A percentile compares a stretch with the other conserved stretches of the same genome.
phyloP scores from a whole-genome alignment of 2,888 invertebrate species.

The Lasioglossum vierecki region DNA sequence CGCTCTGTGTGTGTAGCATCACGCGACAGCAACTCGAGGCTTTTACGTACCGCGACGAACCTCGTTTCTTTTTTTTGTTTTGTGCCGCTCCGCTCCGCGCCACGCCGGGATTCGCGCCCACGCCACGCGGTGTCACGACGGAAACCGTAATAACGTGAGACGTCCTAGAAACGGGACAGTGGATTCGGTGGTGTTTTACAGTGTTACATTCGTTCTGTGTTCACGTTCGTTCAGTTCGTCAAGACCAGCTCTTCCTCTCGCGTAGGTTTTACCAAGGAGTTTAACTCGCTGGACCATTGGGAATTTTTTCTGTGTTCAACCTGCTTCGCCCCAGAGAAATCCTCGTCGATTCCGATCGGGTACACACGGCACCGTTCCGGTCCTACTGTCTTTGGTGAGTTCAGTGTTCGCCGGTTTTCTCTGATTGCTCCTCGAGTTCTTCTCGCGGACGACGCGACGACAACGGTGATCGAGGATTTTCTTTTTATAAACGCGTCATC shows the following conservation, averaged over 20 bases:
- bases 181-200: conserved; percentile 66
- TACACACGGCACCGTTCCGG: conserved; percentile 28
- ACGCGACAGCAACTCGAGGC: conserved; percentile 44
- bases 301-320: conserved; percentile 36
- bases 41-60: conserved; percentile 55
- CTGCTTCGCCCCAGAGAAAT: conserved; percentile 29
- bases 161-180: conserved; percentile 54
- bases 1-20: conserved; percentile 55
- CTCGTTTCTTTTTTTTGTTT: conserved; percentile 54
- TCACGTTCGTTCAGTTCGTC: conserved; percentile 41
- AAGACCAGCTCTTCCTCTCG: conserved; percentile 31
- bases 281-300: conserved; percentile 33
- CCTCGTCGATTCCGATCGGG: conserved; percentile 15
- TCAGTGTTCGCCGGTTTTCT: neutral
- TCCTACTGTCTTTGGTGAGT: conserved; percentile 60
- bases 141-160: conserved; percentile 46
- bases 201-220: conserved; percentile 62
- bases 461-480: neutral
- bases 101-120: conserved; percentile 23
- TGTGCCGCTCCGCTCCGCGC: conserved; percentile 27
- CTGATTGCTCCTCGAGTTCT: neutral
- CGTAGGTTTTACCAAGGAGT: conserved; percentile 34
- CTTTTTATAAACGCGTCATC: neutral
- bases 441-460: neutral
- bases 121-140: conserved; percentile 29